These are phyloP conservation scores for Myanophis thanlyinensis DNA, from an alignment of 2,113 vertebrate species.

Conservation along the genomic window DNA sequence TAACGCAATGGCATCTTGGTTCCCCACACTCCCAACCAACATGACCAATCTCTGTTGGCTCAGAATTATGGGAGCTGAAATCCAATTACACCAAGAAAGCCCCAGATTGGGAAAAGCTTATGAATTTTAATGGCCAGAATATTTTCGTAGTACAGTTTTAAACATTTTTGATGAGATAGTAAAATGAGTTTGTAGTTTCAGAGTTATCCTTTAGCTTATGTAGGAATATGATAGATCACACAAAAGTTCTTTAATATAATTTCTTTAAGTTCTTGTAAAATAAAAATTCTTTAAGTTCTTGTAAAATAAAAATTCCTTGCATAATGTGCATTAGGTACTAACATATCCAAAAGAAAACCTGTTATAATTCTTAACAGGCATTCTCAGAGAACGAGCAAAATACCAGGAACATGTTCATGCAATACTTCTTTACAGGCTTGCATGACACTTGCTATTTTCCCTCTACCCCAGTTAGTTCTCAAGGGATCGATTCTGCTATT, in stretches of 20 bases:
- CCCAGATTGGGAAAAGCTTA: neutral
- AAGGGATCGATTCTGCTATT: neutral
- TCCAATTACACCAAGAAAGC: neutral
- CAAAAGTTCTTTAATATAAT: neutral
- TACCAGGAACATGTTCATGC: neutral
- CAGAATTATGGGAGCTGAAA: neutral
- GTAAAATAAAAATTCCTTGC: neutral
- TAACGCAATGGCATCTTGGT: neutral
- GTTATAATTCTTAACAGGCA: neutral
- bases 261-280: no score
- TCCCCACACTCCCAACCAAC: neutral
- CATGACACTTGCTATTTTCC: neutral
- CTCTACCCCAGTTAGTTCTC: neutral
- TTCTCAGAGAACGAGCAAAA: neutral
- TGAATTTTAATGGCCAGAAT: neutral
- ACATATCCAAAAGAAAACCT: neutral
- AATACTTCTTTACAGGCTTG: neutral
- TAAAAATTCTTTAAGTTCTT: no score
- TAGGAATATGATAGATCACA: neutral
- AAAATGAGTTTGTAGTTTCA: neutral
- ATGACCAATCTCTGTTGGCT: neutral
- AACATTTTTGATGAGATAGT: neutral
- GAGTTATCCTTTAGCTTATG: neutral
- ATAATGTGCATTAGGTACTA: neutral
- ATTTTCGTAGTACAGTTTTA: neutral